Base-by-base conservation (phyloP, 2,797 vertebrate genomes). In the Dryobates pubescens region DNA sequence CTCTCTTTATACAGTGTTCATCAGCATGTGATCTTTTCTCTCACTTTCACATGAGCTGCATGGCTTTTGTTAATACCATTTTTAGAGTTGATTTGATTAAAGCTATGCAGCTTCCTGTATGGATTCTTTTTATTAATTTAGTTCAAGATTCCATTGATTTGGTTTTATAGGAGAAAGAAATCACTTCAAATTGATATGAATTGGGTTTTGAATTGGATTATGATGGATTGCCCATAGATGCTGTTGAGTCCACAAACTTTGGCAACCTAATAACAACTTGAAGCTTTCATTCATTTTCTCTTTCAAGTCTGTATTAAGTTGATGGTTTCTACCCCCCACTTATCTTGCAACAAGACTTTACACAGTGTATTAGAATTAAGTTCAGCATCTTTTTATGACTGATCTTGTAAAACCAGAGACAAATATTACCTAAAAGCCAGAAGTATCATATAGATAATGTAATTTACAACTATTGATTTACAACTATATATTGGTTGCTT, bases 171-270 rank as follows among this genome's bases (percentile, higher is more conserved):
- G 63, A 74, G 75, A 85, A 93, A 92, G 45, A 82, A 93, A 92
- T 70, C 27, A 54, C 38, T 65, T 77, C 26, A 81, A 81, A 94
- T 90, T 94, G 12, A 65, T 87, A 87, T 36, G 64, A 93, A 75
- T 53, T 89, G 8, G 4, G 11, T 90, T 90, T 91, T 85, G 93
- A 94, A 96, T 81, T 90, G 27, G 34, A 67, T 94, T 90, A 82
- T 49, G 61, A 90, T 53, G 54, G 54, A 78, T 93, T 80, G 65
- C 49, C 24, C 27, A 3, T 67, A 91, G 58, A 84, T 30, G 36
- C 34, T 77, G 56, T 57, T 81, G 72, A 87, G 65, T 74, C 83
- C 63, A 62, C 72, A 74, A 56, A 86, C 58, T 84, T 82, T 90
- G 78, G 76, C 73, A 89, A 85, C 43, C 32, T 81, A 90, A 86